Base-by-base conservation (phyloP, 2,888 invertebrate species). In the Malachius bipustulatus region DNA sequence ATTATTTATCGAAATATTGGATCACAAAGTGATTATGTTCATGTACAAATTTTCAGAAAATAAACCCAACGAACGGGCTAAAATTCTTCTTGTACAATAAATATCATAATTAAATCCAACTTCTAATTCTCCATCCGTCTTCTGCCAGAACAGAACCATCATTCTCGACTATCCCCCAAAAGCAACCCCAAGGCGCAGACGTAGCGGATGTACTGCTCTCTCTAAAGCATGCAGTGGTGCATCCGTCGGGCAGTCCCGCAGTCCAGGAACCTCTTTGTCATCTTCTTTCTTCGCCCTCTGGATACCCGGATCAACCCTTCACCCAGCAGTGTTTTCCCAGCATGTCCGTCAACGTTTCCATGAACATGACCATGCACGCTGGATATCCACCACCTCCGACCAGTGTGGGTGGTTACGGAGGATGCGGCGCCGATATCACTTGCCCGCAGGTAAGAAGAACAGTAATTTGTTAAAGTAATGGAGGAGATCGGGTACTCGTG, bases 301-400 rank as follows among this genome's bases (percentile, higher is more conserved):
- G 52, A 3, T 66, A 60, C 42, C 35, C 55, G 1, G 58, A 59
- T 10, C 57, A 61, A 45, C 13, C 31, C 30, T 14, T 27, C 37
- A 12, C 9, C 31, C 11, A 30, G 15, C 13, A 33, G n/a, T 70
- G 82, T 44, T 87, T 87, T 59, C 89, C 91, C 8, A 83, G 89
- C 52, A 93, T 94, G 93, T 89, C 88, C 54, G 91, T 94, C 46
- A 94, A 94, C 57, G 90, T 94, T 0, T 87, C 85, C 49, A 94
- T 94, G 93, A 93, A 91, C 61, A 94, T 94, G 93, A 93, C 93
- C 37, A 91, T 93, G 82, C 89, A 89, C 46, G n/a, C n/a, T n/a
- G 79, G 78, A 2, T 79, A 78, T 48, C 72, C 72, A 54, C n/a
- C n/a, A n/a, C n/a, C n/a, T n/a, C n/a, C n/a, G n/a, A n/a, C n/a